Evolutionary conservation across 2,797 vertebrate genomes (phyloP).

Genomic region (Mormyrus proboscirostris): DNA sequence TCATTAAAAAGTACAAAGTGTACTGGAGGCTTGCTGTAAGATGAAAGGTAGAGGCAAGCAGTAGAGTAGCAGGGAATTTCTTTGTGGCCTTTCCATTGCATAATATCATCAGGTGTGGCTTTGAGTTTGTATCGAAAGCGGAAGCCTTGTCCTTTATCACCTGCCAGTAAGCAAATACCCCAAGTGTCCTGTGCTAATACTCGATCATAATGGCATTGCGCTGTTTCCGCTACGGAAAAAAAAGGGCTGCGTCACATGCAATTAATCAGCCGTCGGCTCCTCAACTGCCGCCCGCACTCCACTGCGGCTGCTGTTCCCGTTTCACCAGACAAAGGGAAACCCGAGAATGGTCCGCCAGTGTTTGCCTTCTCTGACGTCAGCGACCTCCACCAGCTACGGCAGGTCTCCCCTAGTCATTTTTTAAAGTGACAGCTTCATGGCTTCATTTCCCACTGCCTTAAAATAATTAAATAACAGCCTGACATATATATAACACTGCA

Average conservation of each 20-base stretch:
- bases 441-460: not conserved
- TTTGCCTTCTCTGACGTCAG: not conserved
- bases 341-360: not conserved
- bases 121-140: not conserved
- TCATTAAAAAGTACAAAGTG: not conserved
- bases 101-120: not conserved
- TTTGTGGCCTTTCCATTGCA: not conserved
- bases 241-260: not conserved
- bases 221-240: not conserved
- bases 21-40: not conserved
- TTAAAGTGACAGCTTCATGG: not conserved
- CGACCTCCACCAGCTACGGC: not conserved
- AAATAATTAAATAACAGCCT: not conserved
- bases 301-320: not conserved
- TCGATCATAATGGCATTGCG: not conserved
- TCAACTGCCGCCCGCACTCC: not conserved
- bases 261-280: not conserved
- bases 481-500: not conserved
- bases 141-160: conserved; percentile 11
- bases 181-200: not conserved
- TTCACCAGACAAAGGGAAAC: not conserved
- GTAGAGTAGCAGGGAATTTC: not conserved
- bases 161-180: conserved; percentile 1
- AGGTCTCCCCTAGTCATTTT: not conserved
- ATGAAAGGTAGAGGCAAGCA: not conserved